Evolutionary conservation across 1,140 invertebrate genomes (phyloP).

Genomic region (Panagrolaimus sp.): DNA sequence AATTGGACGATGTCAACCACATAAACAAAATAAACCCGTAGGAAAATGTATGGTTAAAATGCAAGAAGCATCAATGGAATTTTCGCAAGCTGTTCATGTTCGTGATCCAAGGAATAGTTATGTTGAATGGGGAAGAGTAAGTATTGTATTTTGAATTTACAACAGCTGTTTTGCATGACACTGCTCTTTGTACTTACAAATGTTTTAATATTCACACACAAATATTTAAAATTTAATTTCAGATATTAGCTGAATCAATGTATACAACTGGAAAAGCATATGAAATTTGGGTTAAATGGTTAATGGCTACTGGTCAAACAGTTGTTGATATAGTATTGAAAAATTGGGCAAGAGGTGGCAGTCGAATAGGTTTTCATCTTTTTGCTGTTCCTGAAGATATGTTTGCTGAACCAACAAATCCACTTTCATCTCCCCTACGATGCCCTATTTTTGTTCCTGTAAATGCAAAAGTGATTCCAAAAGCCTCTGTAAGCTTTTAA

Average conservation of each 20-base stretch:
- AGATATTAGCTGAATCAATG: conserved; percentile 67
- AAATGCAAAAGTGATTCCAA: conserved; percentile 65
- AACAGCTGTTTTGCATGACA: no score
- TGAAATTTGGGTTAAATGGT: conserved; percentile 88
- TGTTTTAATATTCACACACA: no score
- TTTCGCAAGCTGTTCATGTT: conserved; percentile 11
- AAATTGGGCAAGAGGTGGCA: conserved; percentile 81
- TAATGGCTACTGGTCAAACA: conserved; percentile 84
- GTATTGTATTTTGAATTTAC: no score
- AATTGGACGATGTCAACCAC: neutral
- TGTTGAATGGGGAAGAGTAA: conserved; percentile 63
- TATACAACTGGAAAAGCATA: conserved; percentile 81
- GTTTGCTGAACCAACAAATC: conserved; percentile 81
- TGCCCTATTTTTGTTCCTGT: conserved; percentile 90
- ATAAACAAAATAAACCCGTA: neutral
- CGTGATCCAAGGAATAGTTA: conserved; percentile 31
- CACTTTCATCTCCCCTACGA: conserved; percentile 86
- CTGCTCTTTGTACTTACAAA: no score
- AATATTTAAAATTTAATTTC: no score
- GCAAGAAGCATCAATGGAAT: conserved; percentile 3
- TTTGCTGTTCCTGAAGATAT: conserved; percentile 90
- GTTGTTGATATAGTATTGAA: conserved; percentile 83
- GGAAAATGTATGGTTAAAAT: neutral
- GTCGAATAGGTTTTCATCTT: conserved; percentile 73
- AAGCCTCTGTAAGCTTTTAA: conserved; percentile 25